phyloP scores from a whole-genome alignment of 37 sponge, comb jelly and placozoan genomes.

The Eunapius fragilis region DNA sequence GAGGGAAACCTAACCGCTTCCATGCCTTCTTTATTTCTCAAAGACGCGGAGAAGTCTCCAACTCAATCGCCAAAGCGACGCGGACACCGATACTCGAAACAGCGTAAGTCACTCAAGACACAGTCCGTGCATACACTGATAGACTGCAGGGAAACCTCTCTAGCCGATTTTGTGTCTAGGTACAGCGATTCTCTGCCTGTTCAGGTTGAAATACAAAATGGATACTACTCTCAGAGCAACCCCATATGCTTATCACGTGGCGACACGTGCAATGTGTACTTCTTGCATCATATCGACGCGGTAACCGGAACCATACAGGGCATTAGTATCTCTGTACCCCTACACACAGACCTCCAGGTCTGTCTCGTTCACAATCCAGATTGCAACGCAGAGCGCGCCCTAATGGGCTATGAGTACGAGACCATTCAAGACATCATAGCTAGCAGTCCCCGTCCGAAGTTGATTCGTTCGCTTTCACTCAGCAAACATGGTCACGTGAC shows the following conservation, averaged over 20 bases:
- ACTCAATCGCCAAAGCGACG: neutral
- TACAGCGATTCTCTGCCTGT: neutral
- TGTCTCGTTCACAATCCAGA: neutral
- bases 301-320: neutral
- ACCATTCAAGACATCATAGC: neutral
- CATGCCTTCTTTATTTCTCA: neutral
- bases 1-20: neutral
- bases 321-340: neutral
- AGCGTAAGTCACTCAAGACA: neutral
- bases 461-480: neutral
- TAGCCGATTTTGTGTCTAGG: neutral
- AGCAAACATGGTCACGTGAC: neutral
- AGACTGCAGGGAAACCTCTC: neutral
- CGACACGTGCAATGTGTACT: neutral
- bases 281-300: neutral
- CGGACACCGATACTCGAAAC: neutral
- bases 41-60: neutral
- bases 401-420: neutral
- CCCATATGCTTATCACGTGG: neutral
- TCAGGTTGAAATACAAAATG: neutral
- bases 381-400: neutral
- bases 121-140: neutral
- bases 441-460: neutral
- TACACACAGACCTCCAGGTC: neutral
- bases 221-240: neutral